Evolutionary conservation across 2,797 vertebrate species (phyloP).

Genomic region (Spinus pinus): DNA sequence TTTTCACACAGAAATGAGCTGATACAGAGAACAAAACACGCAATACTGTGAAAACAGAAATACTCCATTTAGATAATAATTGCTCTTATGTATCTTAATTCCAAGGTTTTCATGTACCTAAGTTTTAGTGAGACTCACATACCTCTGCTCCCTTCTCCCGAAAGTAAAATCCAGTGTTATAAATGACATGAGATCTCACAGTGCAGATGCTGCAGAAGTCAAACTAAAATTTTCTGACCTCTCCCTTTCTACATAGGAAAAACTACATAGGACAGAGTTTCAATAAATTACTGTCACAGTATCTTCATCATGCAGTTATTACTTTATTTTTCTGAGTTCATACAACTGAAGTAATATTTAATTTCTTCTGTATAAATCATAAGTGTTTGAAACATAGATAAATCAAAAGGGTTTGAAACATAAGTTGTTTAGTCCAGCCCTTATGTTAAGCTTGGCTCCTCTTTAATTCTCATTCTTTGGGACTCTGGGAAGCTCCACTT

Average conservation of each 20-base stretch:
- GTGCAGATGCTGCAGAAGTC: background rate
- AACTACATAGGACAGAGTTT: background rate
- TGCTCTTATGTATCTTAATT: background rate
- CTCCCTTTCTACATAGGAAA: background rate
- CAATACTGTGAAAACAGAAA: background rate
- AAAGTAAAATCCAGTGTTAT: background rate
- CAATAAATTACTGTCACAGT: background rate
- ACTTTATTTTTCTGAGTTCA: background rate
- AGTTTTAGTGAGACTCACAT: background rate
- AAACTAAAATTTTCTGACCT: background rate
- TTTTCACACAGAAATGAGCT: background rate
- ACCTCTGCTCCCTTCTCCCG: background rate
- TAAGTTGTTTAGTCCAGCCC: background rate
- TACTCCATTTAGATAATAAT: background rate
- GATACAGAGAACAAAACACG: background rate
- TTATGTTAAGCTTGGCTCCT: background rate
- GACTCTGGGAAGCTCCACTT: background rate
- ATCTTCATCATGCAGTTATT: background rate
- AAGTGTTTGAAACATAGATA: background rate
- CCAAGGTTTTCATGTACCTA: background rate
- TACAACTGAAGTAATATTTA: background rate
- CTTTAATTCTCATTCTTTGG: background rate
- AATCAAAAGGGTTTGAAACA: background rate
- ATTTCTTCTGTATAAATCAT: background rate
- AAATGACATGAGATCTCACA: background rate